Conservation (phyloP, 2,888 invertebrate genomes). For the Pseudococcus viburni region DNA sequence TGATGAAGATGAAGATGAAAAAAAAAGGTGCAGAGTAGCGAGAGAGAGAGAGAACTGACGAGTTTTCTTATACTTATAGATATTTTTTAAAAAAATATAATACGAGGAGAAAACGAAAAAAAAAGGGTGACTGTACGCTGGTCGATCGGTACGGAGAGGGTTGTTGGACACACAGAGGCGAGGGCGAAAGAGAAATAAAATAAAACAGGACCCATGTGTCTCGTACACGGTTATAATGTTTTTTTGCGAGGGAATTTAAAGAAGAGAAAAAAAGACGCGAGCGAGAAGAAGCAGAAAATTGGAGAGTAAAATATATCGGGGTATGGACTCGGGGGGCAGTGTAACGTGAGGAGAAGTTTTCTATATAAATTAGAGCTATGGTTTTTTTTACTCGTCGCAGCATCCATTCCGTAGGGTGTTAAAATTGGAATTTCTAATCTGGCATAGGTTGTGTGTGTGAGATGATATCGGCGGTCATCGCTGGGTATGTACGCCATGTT, state of each 20-base stretch:
- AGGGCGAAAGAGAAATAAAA: not conserved
- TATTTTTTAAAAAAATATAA: slow-evolving; percentile 7
- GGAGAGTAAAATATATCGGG: not conserved
- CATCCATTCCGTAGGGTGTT: slow-evolving; percentile 1
- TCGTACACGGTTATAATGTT: slow-evolving; percentile 41
- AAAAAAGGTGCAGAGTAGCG: not conserved
- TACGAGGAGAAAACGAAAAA: slow-evolving; percentile 9
- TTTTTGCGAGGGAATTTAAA: slow-evolving; percentile 49
- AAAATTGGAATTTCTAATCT: slow-evolving; percentile 55
- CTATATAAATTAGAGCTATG: slow-evolving; percentile 57
- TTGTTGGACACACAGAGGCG: not conserved
- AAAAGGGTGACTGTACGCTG: not conserved
- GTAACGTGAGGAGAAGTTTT: not conserved
- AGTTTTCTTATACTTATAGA: not conserved
- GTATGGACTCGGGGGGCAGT: not conserved
- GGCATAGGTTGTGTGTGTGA: not conserved
- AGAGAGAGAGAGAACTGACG: not conserved
- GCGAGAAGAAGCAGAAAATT: not conserved
- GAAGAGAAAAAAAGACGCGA: not conserved
- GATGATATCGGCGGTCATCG: not conserved
- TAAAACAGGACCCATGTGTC: slow-evolving; percentile 48
- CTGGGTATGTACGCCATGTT: slow-evolving; percentile 5
- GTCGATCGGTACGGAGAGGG: not conserved
- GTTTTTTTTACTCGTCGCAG: not conserved
- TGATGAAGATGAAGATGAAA: not conserved